phyloP scores from a whole-genome alignment of 2,113 vertebrate species.

The Epinephelus moara region DNA sequence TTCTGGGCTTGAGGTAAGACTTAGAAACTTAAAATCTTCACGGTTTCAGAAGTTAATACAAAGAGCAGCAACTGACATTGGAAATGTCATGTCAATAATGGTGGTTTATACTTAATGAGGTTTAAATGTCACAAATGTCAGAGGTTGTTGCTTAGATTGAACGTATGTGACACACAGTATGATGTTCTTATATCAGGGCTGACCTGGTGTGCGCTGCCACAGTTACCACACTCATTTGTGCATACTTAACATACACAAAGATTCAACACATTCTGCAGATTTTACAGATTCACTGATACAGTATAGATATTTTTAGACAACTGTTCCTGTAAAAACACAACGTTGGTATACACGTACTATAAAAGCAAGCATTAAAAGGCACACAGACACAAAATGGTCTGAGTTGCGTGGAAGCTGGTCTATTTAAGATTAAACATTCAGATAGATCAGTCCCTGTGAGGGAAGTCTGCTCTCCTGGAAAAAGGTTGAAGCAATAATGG shows the following conservation, averaged over 20 bases:
- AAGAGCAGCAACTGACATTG: neutral
- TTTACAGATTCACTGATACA: neutral
- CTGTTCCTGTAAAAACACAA: neutral
- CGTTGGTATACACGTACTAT: neutral
- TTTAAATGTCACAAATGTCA: neutral
- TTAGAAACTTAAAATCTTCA: neutral
- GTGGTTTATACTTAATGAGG: neutral
- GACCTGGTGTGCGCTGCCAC: neutral
- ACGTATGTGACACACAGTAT: neutral
- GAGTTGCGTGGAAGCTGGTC: constrained; percentile 13
- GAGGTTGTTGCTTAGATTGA: neutral
- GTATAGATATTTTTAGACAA: neutral
- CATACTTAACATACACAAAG: neutral
- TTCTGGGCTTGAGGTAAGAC: neutral
- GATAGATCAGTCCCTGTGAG: constrained; percentile 5
- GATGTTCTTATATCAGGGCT: neutral
- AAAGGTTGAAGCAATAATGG: constrained; percentile 45
- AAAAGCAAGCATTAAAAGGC: neutral
- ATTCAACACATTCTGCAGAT: neutral
- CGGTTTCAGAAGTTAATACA: neutral
- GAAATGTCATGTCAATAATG: neutral
- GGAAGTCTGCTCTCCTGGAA: neutral
- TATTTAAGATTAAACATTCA: constrained; percentile 51
- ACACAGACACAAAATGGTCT: neutral
- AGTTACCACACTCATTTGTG: neutral